Percentiles rank a stretch among this genome's conserved stretches.
Conservation (phyloP, 2,888 invertebrate genomes). For the Eupeodes latifasciatus region DNA sequence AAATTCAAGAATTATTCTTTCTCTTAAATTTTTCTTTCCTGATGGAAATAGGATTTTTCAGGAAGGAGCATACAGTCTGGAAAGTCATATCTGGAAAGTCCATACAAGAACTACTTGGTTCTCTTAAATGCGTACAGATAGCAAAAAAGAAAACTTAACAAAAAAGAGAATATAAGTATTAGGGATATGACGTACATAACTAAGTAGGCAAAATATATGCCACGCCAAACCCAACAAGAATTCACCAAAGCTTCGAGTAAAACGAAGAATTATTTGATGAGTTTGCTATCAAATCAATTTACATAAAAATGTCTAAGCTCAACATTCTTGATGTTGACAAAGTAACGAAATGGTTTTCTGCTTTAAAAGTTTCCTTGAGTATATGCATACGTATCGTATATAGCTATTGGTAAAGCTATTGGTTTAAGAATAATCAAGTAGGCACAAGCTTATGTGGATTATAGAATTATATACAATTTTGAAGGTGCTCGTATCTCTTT, state of each 20-base stretch:
- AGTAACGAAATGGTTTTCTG: background rate
- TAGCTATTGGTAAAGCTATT: too few relatives aligned
- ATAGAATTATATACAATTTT: conserved; percentile 10
- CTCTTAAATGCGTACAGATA: conserved; percentile 5
- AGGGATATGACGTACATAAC: too few relatives aligned
- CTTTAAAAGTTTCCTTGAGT: background rate
- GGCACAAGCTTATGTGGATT: background rate
- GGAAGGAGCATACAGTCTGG: background rate
- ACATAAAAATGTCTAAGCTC: conserved; percentile 12
- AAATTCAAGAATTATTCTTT: background rate
- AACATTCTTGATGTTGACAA: conserved; percentile 27
- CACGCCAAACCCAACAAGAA: conserved; percentile 31
- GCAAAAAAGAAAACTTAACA: too few relatives aligned
- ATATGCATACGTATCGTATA: too few relatives aligned
- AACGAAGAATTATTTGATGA: conserved; percentile 12
- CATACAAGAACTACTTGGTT: background rate
- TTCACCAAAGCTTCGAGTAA: conserved; percentile 17
- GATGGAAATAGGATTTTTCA: background rate
- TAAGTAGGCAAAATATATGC: background rate
- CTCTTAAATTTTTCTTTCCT: background rate
- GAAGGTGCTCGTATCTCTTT: background rate
- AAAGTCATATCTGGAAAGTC: background rate
- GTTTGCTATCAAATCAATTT: conserved; percentile 25
- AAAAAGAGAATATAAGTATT: background rate
- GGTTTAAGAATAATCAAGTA: background rate